Conservation (phyloP, 64 coral and sea anemone species). For the Actinia tenebrosa region DNA sequence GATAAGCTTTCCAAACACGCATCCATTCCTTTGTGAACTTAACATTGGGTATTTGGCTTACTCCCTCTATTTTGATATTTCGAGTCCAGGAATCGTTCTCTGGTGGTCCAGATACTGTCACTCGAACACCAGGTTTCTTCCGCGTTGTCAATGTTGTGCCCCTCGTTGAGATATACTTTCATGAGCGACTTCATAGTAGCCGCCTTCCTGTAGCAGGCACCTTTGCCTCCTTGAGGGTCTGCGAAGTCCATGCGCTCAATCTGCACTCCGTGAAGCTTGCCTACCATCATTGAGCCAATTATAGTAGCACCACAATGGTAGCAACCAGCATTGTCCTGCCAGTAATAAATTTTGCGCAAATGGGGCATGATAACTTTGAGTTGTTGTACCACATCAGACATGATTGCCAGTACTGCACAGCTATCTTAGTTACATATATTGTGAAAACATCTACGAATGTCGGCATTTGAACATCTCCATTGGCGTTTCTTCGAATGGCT, state of each 20-base stretch:
- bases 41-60: slow-evolving; percentile 38
- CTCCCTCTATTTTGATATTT: slow-evolving; percentile 23
- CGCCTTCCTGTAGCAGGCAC: slow-evolving; percentile 34
- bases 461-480: neutral
- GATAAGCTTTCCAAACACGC: slow-evolving; percentile 29
- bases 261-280: slow-evolving; percentile 32
- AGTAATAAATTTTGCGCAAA: neutral
- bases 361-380: slow-evolving; percentile 17
- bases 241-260: slow-evolving; percentile 37
- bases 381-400: slow-evolving; percentile 6
- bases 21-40: slow-evolving; percentile 22
- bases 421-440: neutral
- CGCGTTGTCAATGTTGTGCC: slow-evolving; percentile 33
- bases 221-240: slow-evolving; percentile 47
- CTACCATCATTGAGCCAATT: slow-evolving; percentile 15
- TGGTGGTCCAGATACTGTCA: slow-evolving; percentile 30
- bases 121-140: slow-evolving; percentile 47
- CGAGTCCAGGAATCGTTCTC: neutral
- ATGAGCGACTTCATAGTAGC: slow-evolving; percentile 46
- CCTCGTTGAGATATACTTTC: slow-evolving; percentile 39
- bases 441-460: neutral
- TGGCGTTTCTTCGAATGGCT: neutral
- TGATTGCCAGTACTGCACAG: neutral
- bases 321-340: slow-evolving; percentile 29
- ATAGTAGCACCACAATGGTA: slow-evolving; percentile 22